Conservation (phyloP, 1,140 invertebrate genomes). For the Cydia pomonella region DNA sequence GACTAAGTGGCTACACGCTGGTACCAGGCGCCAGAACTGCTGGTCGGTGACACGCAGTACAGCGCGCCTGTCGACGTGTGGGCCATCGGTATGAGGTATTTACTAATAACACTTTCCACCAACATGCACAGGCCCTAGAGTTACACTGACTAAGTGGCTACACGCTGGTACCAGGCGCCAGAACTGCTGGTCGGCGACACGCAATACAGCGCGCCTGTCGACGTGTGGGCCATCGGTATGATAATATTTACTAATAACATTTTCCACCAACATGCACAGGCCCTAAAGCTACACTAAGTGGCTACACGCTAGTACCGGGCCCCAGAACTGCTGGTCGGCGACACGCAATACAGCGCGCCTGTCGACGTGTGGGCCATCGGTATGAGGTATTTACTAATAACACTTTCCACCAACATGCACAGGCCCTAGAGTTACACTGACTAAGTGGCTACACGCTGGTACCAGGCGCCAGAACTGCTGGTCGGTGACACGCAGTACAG, state of each 20-base stretch:
- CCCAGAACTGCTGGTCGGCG: slow-evolving; percentile 97
- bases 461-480: slow-evolving; percentile 96
- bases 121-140: slow-evolving; percentile 88
- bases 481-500: slow-evolving; percentile 89
- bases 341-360: slow-evolving; percentile 97
- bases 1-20: slow-evolving; percentile 99
- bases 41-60: slow-evolving; percentile 90
- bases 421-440: slow-evolving; percentile 98
- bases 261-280: slow-evolving; percentile 74
- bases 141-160: slow-evolving; percentile 97
- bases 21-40: slow-evolving; percentile 97
- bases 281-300: slow-evolving; percentile 99
- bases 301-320: slow-evolving; percentile 99
- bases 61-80: slow-evolving; percentile 99
- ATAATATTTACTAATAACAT: background rate
- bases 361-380: slow-evolving; percentile 99
- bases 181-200: slow-evolving; percentile 98
- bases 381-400: slow-evolving; percentile 51
- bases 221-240: slow-evolving; percentile 96
- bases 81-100: slow-evolving; percentile 87
- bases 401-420: slow-evolving; percentile 52
- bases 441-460: slow-evolving; percentile 99
- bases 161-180: slow-evolving; percentile 97
- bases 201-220: too few species aligned
- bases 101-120: slow-evolving; percentile 14